phyloP scores from a whole-genome alignment of 2,888 invertebrate genomes.

The Epirrita christyi region DNA sequence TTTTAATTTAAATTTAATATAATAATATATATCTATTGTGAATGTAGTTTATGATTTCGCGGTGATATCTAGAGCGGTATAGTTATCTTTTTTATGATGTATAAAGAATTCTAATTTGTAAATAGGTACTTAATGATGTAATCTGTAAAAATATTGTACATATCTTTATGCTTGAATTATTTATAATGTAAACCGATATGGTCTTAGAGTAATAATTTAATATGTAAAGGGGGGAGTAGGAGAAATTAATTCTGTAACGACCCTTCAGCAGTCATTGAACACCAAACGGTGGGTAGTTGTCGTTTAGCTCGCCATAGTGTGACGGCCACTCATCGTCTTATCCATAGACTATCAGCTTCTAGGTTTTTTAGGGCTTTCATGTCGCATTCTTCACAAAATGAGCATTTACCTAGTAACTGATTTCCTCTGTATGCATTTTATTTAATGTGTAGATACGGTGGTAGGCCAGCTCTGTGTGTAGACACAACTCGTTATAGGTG shows the following conservation, averaged over 20 bases:
- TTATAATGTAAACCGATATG: slow-evolving; percentile 77
- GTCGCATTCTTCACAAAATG: slow-evolving; percentile 55
- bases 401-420: slow-evolving; percentile 69
- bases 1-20: slow-evolving; percentile 67
- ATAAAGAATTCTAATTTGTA: slow-evolving; percentile 84
- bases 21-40: slow-evolving; percentile 80
- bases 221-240: slow-evolving; percentile 43
- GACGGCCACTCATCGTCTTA: slow-evolving; percentile 29
- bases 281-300: slow-evolving; percentile 29
- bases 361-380: slow-evolving; percentile 69
- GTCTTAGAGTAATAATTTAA: slow-evolving; percentile 59
- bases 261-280: slow-evolving; percentile 23
- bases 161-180: slow-evolving; percentile 84
- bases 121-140: slow-evolving; percentile 84
- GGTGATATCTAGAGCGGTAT: slow-evolving; percentile 83
- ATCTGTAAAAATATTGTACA: slow-evolving; percentile 84
- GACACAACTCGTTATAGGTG: slow-evolving; percentile 20
- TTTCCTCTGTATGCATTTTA: slow-evolving; percentile 73
- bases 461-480: slow-evolving; percentile 17
- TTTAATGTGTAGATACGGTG: slow-evolving; percentile 52
- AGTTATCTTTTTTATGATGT: slow-evolving; percentile 83
- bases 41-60: slow-evolving; percentile 83
- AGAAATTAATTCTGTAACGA: slow-evolving; percentile 19
- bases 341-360: slow-evolving; percentile 71
- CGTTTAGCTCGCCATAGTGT: slow-evolving; percentile 22